Percentiles rank a stretch among this genome's conserved stretches.
Evolutionary conservation across 2,888 invertebrate genomes (phyloP).

Genomic region (Hydriomena furcata): DNA sequence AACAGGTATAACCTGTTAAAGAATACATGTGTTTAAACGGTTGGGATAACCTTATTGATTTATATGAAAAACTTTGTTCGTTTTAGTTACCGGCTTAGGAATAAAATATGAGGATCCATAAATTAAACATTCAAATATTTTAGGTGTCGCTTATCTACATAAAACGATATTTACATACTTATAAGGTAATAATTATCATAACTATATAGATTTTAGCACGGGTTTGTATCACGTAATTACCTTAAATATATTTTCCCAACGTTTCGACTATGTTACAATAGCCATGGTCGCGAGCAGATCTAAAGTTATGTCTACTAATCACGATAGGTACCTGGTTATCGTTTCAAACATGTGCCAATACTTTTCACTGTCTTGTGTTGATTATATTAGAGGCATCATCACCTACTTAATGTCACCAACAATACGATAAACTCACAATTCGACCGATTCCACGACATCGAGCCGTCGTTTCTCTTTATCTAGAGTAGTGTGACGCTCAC

Average conservation of each 20-base stretch:
- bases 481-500: constrained; percentile 64
- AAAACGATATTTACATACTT: too few species aligned
- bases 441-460: constrained; percentile 40
- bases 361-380: background rate
- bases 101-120: constrained; percentile 5
- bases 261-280: too few species aligned
- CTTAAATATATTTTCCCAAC: too few species aligned
- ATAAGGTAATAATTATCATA: too few species aligned
- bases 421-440: constrained; percentile 22
- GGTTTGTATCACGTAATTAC: too few species aligned
- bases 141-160: background rate
- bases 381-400: background rate
- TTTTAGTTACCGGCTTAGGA: constrained; percentile 1
- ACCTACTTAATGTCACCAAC: constrained; percentile 8
- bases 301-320: too few species aligned
- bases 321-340: too few species aligned
- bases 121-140: background rate
- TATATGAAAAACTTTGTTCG: constrained; percentile 11
- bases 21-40: background rate
- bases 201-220: too few species aligned
- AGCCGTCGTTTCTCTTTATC: constrained; percentile 44
- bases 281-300: too few species aligned
- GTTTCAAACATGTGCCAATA: too few species aligned
- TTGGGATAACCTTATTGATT: constrained; percentile 10
- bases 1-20: constrained; percentile 11